These are phyloP conservation scores for Etia nguti DNA, from an alignment of 2,113 vertebrate genomes.

Conservation along the genomic window DNA sequence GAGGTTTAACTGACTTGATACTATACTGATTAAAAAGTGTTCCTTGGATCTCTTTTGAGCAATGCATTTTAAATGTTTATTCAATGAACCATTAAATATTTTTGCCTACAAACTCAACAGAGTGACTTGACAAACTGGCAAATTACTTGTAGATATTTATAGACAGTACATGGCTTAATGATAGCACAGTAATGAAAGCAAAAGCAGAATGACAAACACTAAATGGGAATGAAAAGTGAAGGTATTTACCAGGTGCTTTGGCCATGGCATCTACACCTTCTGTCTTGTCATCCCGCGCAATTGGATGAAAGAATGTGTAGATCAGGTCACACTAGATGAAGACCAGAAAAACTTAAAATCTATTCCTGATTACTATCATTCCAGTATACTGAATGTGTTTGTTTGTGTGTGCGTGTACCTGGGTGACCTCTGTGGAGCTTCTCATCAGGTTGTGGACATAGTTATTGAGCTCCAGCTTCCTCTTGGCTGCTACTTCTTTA, in stretches of 20 bases:
- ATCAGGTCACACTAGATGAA: conserved; percentile 88
- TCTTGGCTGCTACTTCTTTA: conserved; percentile 95
- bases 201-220: neutral
- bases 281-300: conserved; percentile 91
- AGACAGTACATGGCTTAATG: neutral
- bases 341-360: neutral
- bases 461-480: conserved; percentile 93
- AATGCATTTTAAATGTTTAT: neutral
- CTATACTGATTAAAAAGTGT: too few relatives aligned
- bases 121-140: neutral
- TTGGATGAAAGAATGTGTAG: conserved; percentile 97
- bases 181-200: neutral
- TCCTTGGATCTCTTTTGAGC: too few relatives aligned
- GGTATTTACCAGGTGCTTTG: conserved; percentile 75
- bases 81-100: neutral
- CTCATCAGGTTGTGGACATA: conserved; percentile 94
- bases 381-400: too few relatives aligned
- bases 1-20: too few relatives aligned
- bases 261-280: conserved; percentile 83
- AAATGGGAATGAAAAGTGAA: neutral
- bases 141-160: neutral
- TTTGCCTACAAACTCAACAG: neutral
- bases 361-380: neutral
- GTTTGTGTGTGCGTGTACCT: conserved; percentile 69
- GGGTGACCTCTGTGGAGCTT: conserved; percentile 86